Base-by-base conservation (phyloP, 2,888 invertebrate species). In the Acronicta leporina region DNA sequence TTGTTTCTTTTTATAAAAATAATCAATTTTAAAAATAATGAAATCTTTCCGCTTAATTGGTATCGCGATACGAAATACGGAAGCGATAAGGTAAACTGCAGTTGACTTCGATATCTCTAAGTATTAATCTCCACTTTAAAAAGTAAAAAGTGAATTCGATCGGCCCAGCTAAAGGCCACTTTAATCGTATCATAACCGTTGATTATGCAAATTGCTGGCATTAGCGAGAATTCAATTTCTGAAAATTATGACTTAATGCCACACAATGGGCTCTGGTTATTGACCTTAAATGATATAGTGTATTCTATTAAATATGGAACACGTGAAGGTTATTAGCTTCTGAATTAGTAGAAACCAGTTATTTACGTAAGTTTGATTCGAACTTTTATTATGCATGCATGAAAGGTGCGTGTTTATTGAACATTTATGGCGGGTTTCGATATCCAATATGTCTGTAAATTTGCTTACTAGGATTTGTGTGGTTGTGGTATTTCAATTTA, bases 141-240 rank as follows among this genome's bases (percentile, higher is more conserved):
- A 53, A 54, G 58, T 50, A 67, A 77, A 80, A 79, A 78, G 57
- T 72, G 69, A 77, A 77, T 74, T 69, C 43, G 59, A 71, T 75
- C 70, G 58, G 53, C 15, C 38, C 10, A 35, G 13, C 57, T 64
- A 57, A 61, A 74, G 62, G 77, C 71, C 67, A 81, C 76, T 82
- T 79, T 70, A 80, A 80, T 78, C 66, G 76, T 61, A 68, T 72
- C 62, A 63, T 58, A 69, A 44, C 71, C 66, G 64, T 69, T 75
- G 75, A 81, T 86, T 87, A 88, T 86, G 87, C 80, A 91, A 86
- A 92, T 92, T 83, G 87, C 77, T 61, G 61, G 81, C 78, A 88
- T 91, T 88, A 91, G 83, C 80, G 68, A 53, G 86, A 87, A 90
- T 91, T 92, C 89, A 90, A 91, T 92, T 91, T 90, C 81, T 79